Percentiles rank a stretch among this genome's conserved stretches.
Evolutionary conservation across 2,888 invertebrate species (phyloP).

Genomic region (Acleris laterana): DNA sequence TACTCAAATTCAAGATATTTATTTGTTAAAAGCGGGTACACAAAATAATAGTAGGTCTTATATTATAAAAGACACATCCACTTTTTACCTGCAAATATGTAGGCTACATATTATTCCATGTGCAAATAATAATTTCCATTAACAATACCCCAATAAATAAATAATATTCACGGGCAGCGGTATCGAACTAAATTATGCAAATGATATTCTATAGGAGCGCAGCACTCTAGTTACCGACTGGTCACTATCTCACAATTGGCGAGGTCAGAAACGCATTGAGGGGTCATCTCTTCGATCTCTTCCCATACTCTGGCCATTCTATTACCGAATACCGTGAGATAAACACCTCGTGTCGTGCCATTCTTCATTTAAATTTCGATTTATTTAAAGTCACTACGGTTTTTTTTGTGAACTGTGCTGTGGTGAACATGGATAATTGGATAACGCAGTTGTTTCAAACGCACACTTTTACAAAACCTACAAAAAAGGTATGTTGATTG

Average conservation of each 20-base stretch:
- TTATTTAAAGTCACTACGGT: not conserved
- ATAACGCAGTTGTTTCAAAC: constrained; percentile 78
- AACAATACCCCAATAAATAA: constrained; percentile 8
- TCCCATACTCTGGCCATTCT: constrained; percentile 67
- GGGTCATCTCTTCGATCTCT: constrained; percentile 76
- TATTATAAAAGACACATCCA: no score
- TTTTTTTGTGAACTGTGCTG: constrained; percentile 20
- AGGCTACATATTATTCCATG: no score
- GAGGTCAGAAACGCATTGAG: constrained; percentile 60
- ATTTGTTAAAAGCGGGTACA: no score
- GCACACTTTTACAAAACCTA: constrained; percentile 66
- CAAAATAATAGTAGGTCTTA: no score
- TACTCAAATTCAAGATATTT: no score
- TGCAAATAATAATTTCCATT: not conserved
- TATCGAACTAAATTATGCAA: constrained; percentile 59
- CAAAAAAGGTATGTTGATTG: constrained; percentile 68
- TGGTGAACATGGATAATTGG: constrained; percentile 73
- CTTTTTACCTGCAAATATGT: no score
- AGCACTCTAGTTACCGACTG: constrained; percentile 63
- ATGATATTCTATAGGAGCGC: constrained; percentile 55
- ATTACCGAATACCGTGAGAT: constrained; percentile 65
- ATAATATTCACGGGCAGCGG: constrained; percentile 22
- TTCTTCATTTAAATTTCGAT: constrained; percentile 25
- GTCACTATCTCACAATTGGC: constrained; percentile 77
- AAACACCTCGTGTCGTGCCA: constrained; percentile 54